Evolutionary conservation across 2,888 invertebrate species (phyloP), one percentile per base, ranked within the genome.

Genomic region (Stenolophus ochropezus): DNA sequence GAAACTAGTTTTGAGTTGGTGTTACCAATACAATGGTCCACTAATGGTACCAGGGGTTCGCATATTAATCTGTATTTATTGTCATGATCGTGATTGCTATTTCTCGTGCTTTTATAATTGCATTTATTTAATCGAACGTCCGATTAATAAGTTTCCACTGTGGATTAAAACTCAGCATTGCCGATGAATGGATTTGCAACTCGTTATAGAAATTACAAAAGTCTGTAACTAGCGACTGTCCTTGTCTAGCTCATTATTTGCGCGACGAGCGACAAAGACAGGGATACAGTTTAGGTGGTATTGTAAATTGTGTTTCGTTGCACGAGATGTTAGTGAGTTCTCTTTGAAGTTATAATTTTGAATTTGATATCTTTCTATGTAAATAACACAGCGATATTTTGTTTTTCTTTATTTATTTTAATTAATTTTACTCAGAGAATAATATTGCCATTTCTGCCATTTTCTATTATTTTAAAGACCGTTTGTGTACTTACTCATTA

Each of bases 101-200:
- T 18, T 69, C 65, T 69, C 65, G 16, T 33, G 65, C 65, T 33
- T 69, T 69, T 69, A 69, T 78, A 78, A 78, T 47, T 47, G 65
- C 58, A 78, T 78, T 78, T 78, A 78, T 78, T 78, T 78, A 58
- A 78, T 78, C 77, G 77, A 65, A 58, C 58, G 49, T 23, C 16
- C 61, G 61, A 61, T 78, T 58, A 65, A 78, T 58, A 76, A 76
- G 76, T 76, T 75, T 53, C 42, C 76, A 53, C 56, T 56, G 25
- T 76, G 76, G 33, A 76, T 76, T 76, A 58, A 58, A 76, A 58
- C 16, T 76, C 56, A 6, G 42, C 51, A 25, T 75, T 56, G 53
- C 75, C 53, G 23, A 18, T 25, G 25, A 58, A 76, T 76, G 76
- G 58, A 76, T 76, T 76, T 58, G 76, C 53, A 76, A 20, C 58